Evolutionary conservation across 2,113 vertebrate species (phyloP), one percentile per base, ranked within the genome.

Genomic region (Pachypanchax playfairii): DNA sequence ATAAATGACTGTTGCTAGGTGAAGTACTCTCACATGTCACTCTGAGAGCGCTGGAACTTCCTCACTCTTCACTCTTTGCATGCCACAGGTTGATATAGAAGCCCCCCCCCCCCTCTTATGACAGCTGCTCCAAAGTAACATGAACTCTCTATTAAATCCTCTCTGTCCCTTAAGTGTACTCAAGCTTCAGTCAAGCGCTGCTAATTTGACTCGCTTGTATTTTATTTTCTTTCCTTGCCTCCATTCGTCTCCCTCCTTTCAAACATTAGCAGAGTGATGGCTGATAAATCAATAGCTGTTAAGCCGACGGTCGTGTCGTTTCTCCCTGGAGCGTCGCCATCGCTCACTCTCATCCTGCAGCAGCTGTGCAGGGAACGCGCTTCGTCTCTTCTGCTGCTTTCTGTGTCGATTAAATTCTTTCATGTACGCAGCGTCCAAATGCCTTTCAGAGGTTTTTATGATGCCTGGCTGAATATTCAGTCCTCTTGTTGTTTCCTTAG

Each of bases 281-380:
- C 67, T 60, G 73, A 70, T 70, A 74, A 82, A 82, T 84, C 80
- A 66, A 83, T 67, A 73, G 48, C 64, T 57, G 51, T 77, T 78
- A 77, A 24, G 38, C 53, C 20, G 58, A 22, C 29, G 2, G 44
- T 54, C 31, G 52, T 63, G 17, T 82, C 65, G 9, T 62, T 56
- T 67, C 53, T 65, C 80, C 72, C 74, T 46, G 1, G 49, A 54
- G 69, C 38, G 52, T 56, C 48, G 10, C 73, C 65, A 50, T 63
- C 61, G 55, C 51, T 83, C 56, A 44, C 69, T 65, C 70, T 66
- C 50, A 12, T 74, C 56, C 46, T 25, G 63, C 73, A 72, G 41
- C 70, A 58, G 77, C 62, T 38, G 63, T 46, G 62, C 44, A 0
- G 81, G 50, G 79, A 70, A 33, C 53, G 28, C 43, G 17, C 58